Evolutionary conservation across 1,140 invertebrate genomes (phyloP), one percentile per base, ranked within the genome.

Genomic region (Berghia stephanieae): DNA sequence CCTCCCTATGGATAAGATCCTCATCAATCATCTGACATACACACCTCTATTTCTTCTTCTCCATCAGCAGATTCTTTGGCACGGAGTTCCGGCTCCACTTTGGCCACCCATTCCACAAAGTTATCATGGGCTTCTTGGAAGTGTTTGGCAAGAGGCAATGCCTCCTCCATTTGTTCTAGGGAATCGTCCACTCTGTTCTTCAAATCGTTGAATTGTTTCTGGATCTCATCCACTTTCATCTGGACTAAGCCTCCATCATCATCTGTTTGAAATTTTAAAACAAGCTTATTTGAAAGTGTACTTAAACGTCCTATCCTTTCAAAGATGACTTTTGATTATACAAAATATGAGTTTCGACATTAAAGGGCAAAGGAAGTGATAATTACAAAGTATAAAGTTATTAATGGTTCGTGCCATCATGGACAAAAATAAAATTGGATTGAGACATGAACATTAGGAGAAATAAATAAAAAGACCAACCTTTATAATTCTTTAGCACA

Each of bases 41-140:
- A n/a, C n/a, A 88, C 78, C 74, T 83, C 81, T n/a, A 84, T 83
- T 75, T 88, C 86, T 38, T 83, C 82, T 36, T 89, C 88, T n/a
- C 78, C 77, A 46, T 84, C 85, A 52, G 75, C 78, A 5, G 77
- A 63, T 43, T 88, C 88, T 71, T 85, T 81, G 31, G 83, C 82
- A 77, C 88, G 79, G 3, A 99, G 88, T 34, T 94, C 93, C 0
- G 93, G 92, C 87, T 99, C 98, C 1, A 96, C 96, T n/a, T 93
- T 93, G 80, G 95, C 92, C 93, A 99, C 95, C 97, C 97, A 98
- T 79, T 97, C 95, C 55, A 95, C 93, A 1, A 98, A 89, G 69
- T 94, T 92, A 79, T 93, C 94, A 88, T 98, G 96, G 66, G 94
- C 94, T 68, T 94, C 94, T 86, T 98, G 95, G 91, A 98, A 97